Percentiles rank a stretch among this genome's conserved stretches.
phyloP scores from a whole-genome alignment of 2,888 invertebrate species.

The Apodemia hepburni region DNA sequence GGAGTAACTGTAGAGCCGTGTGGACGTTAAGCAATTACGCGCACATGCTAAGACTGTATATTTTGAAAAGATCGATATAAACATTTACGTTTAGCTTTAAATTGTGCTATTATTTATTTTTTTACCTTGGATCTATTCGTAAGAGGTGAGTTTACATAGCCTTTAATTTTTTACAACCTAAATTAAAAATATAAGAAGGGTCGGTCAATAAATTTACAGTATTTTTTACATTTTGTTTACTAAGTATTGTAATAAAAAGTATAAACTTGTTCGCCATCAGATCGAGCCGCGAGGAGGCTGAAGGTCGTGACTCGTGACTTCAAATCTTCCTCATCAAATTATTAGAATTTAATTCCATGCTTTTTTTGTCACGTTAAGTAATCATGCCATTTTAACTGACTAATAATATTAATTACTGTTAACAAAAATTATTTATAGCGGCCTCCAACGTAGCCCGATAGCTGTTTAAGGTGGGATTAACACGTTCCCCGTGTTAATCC shows the following conservation, averaged over 20 bases:
- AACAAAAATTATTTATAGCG: background rate
- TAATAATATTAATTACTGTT: background rate
- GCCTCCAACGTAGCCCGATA: no score
- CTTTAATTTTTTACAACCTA: background rate
- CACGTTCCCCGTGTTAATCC: no score
- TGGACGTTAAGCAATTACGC: slow-evolving; percentile 22
- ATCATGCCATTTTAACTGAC: background rate
- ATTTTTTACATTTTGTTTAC: no score
- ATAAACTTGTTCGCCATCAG: background rate
- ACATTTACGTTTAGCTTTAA: background rate
- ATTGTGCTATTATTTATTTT: background rate
- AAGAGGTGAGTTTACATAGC: background rate
- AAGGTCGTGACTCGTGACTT: background rate
- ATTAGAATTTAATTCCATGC: background rate
- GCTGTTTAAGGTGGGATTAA: no score
- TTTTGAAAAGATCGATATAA: background rate
- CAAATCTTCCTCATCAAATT: background rate
- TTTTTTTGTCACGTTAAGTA: background rate
- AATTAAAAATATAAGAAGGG: no score
- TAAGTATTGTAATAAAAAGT: background rate
- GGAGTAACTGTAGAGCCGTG: slow-evolving; percentile 25
- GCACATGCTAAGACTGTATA: background rate
- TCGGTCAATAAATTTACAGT: no score
- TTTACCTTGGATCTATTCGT: background rate
- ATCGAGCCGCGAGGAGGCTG: background rate